Base-by-base conservation (phyloP, 2,888 invertebrate species). In the Trisateles emortualis region DNA sequence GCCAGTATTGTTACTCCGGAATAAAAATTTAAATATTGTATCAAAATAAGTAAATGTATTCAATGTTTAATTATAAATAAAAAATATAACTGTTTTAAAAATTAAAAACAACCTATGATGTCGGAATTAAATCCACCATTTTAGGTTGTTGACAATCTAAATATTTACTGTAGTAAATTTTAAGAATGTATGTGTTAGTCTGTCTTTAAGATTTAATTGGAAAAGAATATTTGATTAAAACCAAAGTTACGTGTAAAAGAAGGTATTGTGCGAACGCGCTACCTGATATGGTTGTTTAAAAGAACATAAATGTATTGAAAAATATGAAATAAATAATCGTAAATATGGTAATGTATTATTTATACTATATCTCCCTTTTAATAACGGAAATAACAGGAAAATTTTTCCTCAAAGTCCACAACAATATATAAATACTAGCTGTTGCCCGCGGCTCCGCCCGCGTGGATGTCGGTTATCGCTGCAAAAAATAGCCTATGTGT, bases 261-360 rank as follows among this genome's bases (percentile, higher is more conserved):
- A 68, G 67, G 68, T 66, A n/a, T 48, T 45, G 54, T 53, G 68
- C 63, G 40, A 10, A 59, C 39, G 75, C 72, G 54, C 67, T 30
- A 53, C 63, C 72, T 66, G 61, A 63, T 71, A 78, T 74, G 83
- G 83, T 85, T 86, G 84, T 85, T 81, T 79, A 74, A 78, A 77
- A 76, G 74, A 68, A 65, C 63, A 76, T 84, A 76, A 79, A 84
- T 85, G 84, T 86, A 85, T 83, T 83, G 69, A 70, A 82, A 72
- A 67, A 83, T 84, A 81, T 82, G 70, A 78, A 88, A 88, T 89
- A 88, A 90, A 88, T 88, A 83, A 88, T 84, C 81, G 78, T 85
- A 87, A 72, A 78, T 73, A 77, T 13, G 16, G 13, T 10, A n/a
- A 16, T 13, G 36, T 16, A 17, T 6, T 26, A 19, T 26, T 4